Evolutionary conservation across 2,113 vertebrate genomes (phyloP).

Genomic region (Mobula birostris): DNA sequence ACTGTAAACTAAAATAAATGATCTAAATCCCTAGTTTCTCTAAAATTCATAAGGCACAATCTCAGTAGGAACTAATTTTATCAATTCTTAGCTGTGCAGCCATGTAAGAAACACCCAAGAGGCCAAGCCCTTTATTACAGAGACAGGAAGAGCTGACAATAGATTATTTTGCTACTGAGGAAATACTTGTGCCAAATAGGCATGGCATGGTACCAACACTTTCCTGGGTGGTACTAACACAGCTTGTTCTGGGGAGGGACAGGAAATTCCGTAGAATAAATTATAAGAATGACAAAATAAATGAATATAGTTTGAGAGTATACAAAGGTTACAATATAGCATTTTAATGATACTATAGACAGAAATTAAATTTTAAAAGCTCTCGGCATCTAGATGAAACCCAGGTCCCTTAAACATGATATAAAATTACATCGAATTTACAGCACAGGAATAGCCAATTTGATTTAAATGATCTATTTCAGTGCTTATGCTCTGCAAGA

Average conservation of each 20-base stretch:
- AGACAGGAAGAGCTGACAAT: constrained; percentile 13
- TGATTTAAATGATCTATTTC: background rate
- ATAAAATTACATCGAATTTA: background rate
- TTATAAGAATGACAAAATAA: background rate
- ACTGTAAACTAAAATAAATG: background rate
- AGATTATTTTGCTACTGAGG: background rate
- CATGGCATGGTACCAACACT: background rate
- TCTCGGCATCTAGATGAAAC: background rate
- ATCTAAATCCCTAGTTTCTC: background rate
- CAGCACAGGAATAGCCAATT: background rate
- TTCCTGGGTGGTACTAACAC: background rate
- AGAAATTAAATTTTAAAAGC: background rate
- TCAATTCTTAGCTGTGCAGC: constrained; percentile 18
- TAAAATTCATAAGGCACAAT: background rate
- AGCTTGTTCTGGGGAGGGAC: background rate
- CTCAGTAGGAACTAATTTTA: background rate
- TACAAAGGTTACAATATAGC: background rate
- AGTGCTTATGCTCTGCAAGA: background rate
- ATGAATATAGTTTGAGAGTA: background rate
- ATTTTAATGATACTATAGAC: background rate
- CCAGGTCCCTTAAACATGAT: background rate
- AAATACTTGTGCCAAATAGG: background rate
- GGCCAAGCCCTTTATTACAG: background rate
- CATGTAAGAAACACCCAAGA: background rate
- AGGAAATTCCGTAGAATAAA: background rate